These are phyloP conservation scores for Acanthaster planci DNA, from an alignment of 35 echinoderm and acorn worm species.

Conservation along the genomic window DNA sequence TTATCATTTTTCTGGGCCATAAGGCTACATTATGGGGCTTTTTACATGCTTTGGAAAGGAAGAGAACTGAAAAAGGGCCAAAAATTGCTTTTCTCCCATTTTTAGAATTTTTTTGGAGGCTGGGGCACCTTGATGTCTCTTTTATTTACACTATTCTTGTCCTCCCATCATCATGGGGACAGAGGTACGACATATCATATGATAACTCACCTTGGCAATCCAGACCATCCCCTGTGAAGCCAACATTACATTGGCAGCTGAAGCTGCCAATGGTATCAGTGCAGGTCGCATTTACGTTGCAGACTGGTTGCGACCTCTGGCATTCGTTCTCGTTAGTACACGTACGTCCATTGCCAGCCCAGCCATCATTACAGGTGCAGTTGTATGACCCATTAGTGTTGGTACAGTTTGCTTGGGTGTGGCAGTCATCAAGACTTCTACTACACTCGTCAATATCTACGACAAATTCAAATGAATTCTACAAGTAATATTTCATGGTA, in stretches of 20 bases:
- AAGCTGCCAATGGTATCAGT: background rate
- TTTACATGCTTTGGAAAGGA: too few species aligned
- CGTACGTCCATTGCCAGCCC: constrained; percentile 45
- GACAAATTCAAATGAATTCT: background rate
- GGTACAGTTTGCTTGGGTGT: constrained; percentile 3
- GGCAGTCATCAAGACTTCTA: background rate
- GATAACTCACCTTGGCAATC: background rate
- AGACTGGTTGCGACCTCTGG: background rate
- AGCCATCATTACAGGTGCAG: constrained; percentile 62
- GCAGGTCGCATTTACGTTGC: background rate
- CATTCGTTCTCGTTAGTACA: background rate
- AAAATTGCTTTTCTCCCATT: background rate
- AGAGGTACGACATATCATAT: background rate
- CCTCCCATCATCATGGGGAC: background rate
- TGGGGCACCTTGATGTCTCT: background rate
- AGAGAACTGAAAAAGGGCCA: too few species aligned
- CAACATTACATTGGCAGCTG: background rate
- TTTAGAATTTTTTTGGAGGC: background rate
- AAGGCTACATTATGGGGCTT: too few species aligned
- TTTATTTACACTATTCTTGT: background rate
- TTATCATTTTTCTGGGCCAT: too few species aligned
- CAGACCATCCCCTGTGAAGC: background rate
- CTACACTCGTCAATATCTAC: constrained; percentile 18
- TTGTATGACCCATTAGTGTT: constrained; percentile 57
- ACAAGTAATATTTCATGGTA: background rate